Percentiles rank a stretch among this genome's conserved stretches.
phyloP scores from a whole-genome alignment of 1,140 invertebrate genomes.

The Pseudobourletiella spinata region DNA sequence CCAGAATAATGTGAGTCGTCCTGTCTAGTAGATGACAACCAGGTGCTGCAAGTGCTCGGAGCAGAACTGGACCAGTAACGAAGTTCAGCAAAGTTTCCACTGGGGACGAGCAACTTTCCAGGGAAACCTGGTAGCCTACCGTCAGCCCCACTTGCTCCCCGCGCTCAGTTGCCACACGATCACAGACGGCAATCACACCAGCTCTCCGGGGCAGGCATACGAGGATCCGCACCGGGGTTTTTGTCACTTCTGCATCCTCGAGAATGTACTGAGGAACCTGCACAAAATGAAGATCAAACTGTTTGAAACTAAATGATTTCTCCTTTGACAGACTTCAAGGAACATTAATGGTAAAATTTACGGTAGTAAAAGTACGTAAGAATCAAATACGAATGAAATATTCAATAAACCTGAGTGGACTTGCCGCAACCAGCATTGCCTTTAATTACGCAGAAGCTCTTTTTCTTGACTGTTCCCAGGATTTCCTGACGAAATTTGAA shows the following conservation, averaged over 20 bases:
- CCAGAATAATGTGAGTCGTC: constrained; percentile 72
- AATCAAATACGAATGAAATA: background rate
- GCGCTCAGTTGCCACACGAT: constrained; percentile 65
- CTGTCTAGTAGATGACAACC: constrained; percentile 48
- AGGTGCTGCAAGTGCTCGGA: constrained; percentile 72
- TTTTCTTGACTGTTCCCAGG: constrained; percentile 44
- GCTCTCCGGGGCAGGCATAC: constrained; percentile 88
- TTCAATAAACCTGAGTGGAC: constrained; percentile 60
- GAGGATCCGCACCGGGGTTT: constrained; percentile 71
- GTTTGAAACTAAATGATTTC: no score
- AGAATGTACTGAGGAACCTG: constrained; percentile 81
- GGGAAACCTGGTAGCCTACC: constrained; percentile 87
- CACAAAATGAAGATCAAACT: constrained; percentile 10
- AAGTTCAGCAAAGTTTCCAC: constrained; percentile 71
- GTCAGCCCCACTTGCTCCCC: constrained; percentile 75
- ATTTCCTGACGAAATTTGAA: constrained; percentile 47
- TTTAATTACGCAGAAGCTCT: constrained; percentile 57
- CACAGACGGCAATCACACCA: constrained; percentile 74
- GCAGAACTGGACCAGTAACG: constrained; percentile 82
- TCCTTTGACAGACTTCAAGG: background rate
- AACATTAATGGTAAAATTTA: background rate
- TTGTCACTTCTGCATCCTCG: constrained; percentile 58
- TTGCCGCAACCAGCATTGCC: constrained; percentile 68
- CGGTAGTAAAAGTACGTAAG: background rate
- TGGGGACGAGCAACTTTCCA: constrained; percentile 53